Base-by-base conservation (phyloP, 2,797 vertebrate species). In the Taenioides sp. region DNA sequence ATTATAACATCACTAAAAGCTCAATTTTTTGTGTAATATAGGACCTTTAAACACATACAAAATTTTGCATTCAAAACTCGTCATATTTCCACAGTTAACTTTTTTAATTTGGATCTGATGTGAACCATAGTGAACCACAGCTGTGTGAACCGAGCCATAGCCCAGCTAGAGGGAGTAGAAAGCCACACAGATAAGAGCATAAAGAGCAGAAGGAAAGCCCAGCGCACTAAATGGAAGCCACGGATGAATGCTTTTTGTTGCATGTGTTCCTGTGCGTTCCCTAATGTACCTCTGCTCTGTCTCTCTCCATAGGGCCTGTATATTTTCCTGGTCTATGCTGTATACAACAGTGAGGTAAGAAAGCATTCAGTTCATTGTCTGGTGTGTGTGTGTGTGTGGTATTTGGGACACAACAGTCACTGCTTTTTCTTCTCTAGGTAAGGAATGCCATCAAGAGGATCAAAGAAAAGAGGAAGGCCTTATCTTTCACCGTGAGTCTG, bases 341-440 rank as follows among this genome's bases (percentile, higher is more conserved):
- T 96, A 86, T 98, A 93, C 85, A 98, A 96, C 82, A 94, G 93
- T 1, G 96, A 98, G 95, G 96, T 98, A 92, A 91, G 93, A 89
- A 89, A 78, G 20, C 71, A 67, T 83, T 83, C 67, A 72, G 31
- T 60, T 67, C 2, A 37, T 73, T 77, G 74, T 78, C 52, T 40
- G 17, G 3, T 79, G 61, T 72, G 73, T 83, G 54, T 81, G 7
- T 2, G 34, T 66, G 73, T 77, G 76, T 67, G 71, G 43, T 27
- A 74, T 70, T 65, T 89, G 73, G 62, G 73, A 75, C 40, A 61
- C 68, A 75, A 18, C 73, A 52, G 49, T 80, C 75, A 71, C 67
- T 77, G 37, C 80, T 77, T 87, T 72, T 88, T 66, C 81, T 88
- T 66, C 66, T 84, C 75, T 82, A 98, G 96, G 96, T 98, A 84